These are phyloP conservation scores for Desmophyllum pertusum DNA, from an alignment of 92 coral and sea anemone species.

Conservation along the genomic window DNA sequence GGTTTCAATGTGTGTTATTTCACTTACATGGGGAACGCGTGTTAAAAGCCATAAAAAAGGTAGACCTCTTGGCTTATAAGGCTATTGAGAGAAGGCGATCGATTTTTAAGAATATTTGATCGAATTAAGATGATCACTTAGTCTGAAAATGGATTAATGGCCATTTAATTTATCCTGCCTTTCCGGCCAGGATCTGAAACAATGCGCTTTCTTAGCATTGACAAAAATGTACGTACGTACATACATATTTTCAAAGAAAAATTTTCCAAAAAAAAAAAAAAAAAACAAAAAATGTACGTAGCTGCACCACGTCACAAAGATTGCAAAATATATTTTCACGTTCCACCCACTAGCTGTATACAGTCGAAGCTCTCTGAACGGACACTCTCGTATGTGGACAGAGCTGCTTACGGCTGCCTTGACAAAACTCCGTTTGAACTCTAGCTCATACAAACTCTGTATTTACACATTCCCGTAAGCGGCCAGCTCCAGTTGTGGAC, in stretches of 20 bases:
- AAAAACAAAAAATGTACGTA: neutral
- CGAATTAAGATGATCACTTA: neutral
- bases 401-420: too few relatives aligned
- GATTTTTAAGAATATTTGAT: conserved; percentile 2
- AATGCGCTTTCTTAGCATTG: neutral
- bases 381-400: too few relatives aligned
- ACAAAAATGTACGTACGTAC: neutral
- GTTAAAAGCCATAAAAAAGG: neutral
- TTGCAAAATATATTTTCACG: neutral
- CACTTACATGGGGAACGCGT: neutral
- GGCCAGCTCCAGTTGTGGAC: too few relatives aligned
- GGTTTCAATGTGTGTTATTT: neutral
- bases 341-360: neutral
- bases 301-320: neutral
- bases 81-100: neutral
- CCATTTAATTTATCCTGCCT: neutral
- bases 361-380: too few relatives aligned
- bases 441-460: too few relatives aligned
- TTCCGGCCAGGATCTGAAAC: neutral
- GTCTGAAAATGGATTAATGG: conserved; percentile 3
- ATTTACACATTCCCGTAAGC: too few relatives aligned
- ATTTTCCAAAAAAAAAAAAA: neutral
- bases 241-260: neutral
- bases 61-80: neutral
- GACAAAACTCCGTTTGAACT: too few relatives aligned